phyloP scores from a whole-genome alignment of 1,140 invertebrate genomes.

The Ladona fulva region DNA sequence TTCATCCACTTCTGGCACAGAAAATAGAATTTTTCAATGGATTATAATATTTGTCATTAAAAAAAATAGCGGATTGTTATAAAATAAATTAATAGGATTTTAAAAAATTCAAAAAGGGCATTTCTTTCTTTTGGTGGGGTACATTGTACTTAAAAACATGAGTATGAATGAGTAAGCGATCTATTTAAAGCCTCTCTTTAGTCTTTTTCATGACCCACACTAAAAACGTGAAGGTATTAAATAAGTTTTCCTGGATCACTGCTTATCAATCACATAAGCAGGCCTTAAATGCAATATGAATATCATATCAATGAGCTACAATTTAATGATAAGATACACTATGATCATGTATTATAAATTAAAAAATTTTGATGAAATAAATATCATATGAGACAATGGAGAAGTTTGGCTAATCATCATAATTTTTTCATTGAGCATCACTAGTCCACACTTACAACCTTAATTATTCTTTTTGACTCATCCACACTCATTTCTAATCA shows the following conservation, averaged over 20 bases:
- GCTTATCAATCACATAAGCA: background rate
- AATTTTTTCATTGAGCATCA: conserved; percentile 3
- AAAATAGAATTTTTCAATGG: background rate
- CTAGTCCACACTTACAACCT: background rate
- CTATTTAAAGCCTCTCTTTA: too few species aligned
- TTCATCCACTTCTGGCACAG: conserved; percentile 3
- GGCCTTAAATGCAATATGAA: background rate
- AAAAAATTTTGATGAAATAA: conserved; percentile 5
- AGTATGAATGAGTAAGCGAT: background rate
- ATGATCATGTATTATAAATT: background rate
- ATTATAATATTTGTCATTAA: background rate
- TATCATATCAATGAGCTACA: background rate
- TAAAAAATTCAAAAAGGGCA: too few species aligned
- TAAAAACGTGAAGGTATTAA: too few species aligned
- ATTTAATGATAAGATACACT: background rate
- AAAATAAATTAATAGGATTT: background rate
- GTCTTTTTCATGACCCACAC: too few species aligned
- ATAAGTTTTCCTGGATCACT: too few species aligned
- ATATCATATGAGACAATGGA: background rate
- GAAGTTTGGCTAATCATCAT: background rate
- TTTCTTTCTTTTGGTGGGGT: too few species aligned
- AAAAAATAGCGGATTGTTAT: conserved; percentile 8
- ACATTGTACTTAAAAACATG: background rate
- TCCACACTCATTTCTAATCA: background rate
- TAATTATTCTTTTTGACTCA: background rate